Base-by-base conservation (phyloP, 2,113 vertebrate species). In the Archilochus colubris region DNA sequence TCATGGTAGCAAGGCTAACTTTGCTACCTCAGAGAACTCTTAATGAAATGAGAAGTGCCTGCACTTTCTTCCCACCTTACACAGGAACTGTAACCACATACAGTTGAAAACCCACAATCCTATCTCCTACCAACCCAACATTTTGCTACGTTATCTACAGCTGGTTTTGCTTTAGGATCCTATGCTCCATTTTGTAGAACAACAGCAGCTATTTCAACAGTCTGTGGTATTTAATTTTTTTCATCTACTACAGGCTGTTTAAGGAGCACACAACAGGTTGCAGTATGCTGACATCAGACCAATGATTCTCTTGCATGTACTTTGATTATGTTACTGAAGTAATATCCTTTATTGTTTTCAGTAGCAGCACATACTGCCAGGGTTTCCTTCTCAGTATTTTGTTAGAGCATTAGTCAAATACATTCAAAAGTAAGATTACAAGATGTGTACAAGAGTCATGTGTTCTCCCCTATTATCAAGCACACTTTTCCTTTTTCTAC, bases 381-480 rank as follows among this genome's bases (percentile, higher is more conserved):
- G 17, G 87, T 72, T 75, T 73, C 12, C 12, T 75, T 64, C 30
- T 82, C 36, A 58, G 24, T 7, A 30, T 62, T 69, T 73, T 46
- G 4, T 62, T 68, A 76, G 14, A 82, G 23, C 19, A 9, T 25
- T 18, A 21, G 31, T 38, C 15, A 48, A 62, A 63, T 17, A 24
- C 14, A 33, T 27, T 55, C 10, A 81, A 58, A 23, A 14, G 7
- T 57, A 16, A 33, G 91, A 88, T 6, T 25, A 63, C 2, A 9
- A 22, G 5, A 61, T 4, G 10, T 61, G 25, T 64, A 24, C 11
- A 44, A 57, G 31, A 57, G 11, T 55, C 0, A 0, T 24, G 13
- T 40, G 6, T 36, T 79, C 23, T 80, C 16, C 8, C 9, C 5
- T 80, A 12, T 8, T 28, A 8, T 43, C 83, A 23, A 67, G 38